Evolutionary conservation across 2,113 vertebrate species (phyloP).

Genomic region (Pseudolaguvia tuberculata): DNA sequence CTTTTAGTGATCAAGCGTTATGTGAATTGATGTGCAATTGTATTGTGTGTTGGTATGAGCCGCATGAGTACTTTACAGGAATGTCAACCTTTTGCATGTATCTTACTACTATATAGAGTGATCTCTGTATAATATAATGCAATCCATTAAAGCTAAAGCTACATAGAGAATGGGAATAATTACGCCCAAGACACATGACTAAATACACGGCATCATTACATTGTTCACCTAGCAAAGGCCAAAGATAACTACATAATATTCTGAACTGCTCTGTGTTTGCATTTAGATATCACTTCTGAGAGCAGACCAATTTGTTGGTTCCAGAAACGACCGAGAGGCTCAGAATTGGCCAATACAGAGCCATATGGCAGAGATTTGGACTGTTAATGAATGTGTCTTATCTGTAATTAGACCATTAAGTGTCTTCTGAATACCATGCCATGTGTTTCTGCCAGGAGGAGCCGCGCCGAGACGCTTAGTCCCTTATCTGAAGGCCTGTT

Average conservation of each 20-base stretch:
- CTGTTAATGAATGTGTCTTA: slow-evolving; percentile 38
- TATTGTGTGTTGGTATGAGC: background rate
- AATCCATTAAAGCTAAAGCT: slow-evolving; percentile 53
- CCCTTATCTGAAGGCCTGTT: slow-evolving; percentile 6
- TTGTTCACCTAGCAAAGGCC: slow-evolving; percentile 59
- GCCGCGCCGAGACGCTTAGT: background rate
- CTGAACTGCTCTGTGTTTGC: slow-evolving; percentile 51
- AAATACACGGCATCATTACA: slow-evolving; percentile 52
- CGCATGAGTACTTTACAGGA: slow-evolving; percentile 4
- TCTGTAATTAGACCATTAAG: slow-evolving; percentile 42
- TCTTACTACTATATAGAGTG: slow-evolving; percentile 42
- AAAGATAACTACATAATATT: slow-evolving; percentile 55
- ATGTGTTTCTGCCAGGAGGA: slow-evolving; percentile 26
- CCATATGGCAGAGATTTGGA: slow-evolving; percentile 38
- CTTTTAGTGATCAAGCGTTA: background rate
- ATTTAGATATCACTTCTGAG: slow-evolving; percentile 60
- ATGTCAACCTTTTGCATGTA: slow-evolving; percentile 22
- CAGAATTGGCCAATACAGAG: slow-evolving; percentile 17
- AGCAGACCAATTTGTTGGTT: slow-evolving; percentile 58
- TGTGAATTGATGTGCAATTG: slow-evolving; percentile 8
- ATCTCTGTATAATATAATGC: slow-evolving; percentile 48
- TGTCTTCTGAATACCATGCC: slow-evolving; percentile 19
- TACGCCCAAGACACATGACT: slow-evolving; percentile 44
- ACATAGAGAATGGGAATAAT: slow-evolving; percentile 54
- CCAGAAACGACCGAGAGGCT: slow-evolving; percentile 8